Percentiles rank a stretch among this genome's conserved stretches.
phyloP scores from a whole-genome alignment of 2,888 invertebrate species.

The Nemapogon koenigi region DNA sequence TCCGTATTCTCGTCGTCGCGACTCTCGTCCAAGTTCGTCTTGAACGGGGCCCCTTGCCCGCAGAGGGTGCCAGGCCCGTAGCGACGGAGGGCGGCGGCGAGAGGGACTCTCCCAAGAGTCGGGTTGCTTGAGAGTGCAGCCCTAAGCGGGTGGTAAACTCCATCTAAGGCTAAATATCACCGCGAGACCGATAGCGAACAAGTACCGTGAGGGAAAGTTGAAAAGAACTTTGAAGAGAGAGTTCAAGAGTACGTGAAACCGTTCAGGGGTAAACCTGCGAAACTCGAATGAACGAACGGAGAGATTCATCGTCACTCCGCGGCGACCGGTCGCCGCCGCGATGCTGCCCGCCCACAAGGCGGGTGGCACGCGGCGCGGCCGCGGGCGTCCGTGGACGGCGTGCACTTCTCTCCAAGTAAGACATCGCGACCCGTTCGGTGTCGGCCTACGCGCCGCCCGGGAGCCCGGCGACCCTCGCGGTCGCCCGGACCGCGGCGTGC shows the following conservation, averaged over 20 bases:
- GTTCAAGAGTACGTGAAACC: slow-evolving; percentile 59
- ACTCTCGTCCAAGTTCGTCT: slow-evolving; percentile 42
- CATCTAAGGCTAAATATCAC: slow-evolving; percentile 66
- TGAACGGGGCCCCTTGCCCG: slow-evolving; percentile 55
- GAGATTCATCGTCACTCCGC: slow-evolving; percentile 37
- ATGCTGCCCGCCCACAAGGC: slow-evolving; percentile 14
- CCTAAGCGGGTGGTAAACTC: slow-evolving; percentile 68
- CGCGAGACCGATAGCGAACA: slow-evolving; percentile 71
- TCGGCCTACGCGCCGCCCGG: slow-evolving; percentile 37
- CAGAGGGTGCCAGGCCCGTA: slow-evolving; percentile 63
- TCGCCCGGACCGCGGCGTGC: slow-evolving; percentile 18
- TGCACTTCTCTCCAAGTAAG: slow-evolving; percentile 46
- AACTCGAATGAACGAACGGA: slow-evolving; percentile 54
- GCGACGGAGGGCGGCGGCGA: slow-evolving; percentile 27
- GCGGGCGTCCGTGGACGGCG: slow-evolving; percentile 26
- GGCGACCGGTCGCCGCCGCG: slow-evolving; percentile 20
- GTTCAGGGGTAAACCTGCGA: slow-evolving; percentile 64
- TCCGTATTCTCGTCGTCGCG: slow-evolving; percentile 26
- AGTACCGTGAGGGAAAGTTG: slow-evolving; percentile 76
- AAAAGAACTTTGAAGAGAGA: slow-evolving; percentile 73
- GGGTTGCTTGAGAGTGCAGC: slow-evolving; percentile 69
- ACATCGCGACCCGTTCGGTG: slow-evolving; percentile 61
- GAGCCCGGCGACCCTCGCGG: slow-evolving; percentile 20
- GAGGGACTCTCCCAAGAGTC: slow-evolving; percentile 38
- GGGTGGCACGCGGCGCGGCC: slow-evolving; percentile 23